Percentiles rank a stretch among this genome's conserved stretches.
These are phyloP conservation scores for Alethe castanea DNA, from an alignment of 2,113 vertebrate species.

Conservation along the genomic window DNA sequence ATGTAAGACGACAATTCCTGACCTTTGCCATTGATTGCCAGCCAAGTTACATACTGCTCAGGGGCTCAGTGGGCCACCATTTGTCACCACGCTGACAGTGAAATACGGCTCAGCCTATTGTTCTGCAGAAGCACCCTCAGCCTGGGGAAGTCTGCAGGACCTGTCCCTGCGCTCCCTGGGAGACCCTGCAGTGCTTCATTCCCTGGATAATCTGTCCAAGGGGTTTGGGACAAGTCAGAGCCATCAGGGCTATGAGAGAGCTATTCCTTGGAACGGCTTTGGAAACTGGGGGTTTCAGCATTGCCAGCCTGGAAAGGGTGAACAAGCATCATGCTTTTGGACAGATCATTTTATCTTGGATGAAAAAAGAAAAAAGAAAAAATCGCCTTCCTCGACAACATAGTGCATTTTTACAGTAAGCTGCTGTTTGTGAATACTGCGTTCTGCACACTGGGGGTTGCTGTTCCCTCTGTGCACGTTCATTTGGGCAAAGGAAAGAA, in stretches of 20 bases:
- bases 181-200: neutral
- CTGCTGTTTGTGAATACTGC: neutral
- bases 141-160: neutral
- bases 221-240: neutral
- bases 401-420: neutral
- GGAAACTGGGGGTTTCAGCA: neutral
- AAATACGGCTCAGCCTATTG: constrained; percentile 31
- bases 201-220: neutral
- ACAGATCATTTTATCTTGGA: neutral
- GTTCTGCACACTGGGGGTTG: neutral
- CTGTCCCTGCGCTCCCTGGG: neutral
- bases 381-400: neutral
- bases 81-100: constrained; percentile 39
- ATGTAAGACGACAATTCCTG: constrained; percentile 19
- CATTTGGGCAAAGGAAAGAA: neutral
- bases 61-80: constrained; percentile 11
- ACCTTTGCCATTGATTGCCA: constrained; percentile 48
- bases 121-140: constrained; percentile 3
- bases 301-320: neutral
- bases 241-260: neutral
- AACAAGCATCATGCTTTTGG: neutral
- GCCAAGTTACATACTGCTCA: constrained; percentile 46
- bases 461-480: neutral
- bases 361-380: too few relatives aligned
- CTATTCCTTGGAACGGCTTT: neutral